phyloP scores from a whole-genome alignment of 2,113 vertebrate species.

The Brachyhypopomus gauderio region DNA sequence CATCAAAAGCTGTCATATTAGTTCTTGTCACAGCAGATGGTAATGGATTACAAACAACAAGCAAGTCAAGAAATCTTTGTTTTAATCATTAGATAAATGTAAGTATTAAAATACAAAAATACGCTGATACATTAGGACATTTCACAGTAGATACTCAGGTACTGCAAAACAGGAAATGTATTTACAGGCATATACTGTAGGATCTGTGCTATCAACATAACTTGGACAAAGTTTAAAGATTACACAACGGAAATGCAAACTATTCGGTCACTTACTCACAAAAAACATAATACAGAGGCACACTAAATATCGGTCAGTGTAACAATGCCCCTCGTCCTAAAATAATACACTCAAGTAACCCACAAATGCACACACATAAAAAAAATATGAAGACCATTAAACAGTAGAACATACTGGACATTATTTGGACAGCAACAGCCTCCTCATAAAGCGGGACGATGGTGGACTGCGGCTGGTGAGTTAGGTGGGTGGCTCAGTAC shows the following conservation, averaged over 20 bases:
- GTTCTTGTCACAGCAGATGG: not conserved
- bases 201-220: not conserved
- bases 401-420: slow-evolving; percentile 64
- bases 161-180: slow-evolving; percentile 61
- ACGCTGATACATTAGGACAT: slow-evolving; percentile 74
- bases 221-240: slow-evolving; percentile 7
- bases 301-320: not conserved
- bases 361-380: slow-evolving; percentile 36
- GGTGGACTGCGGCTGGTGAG: slow-evolving; percentile 55
- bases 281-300: slow-evolving; percentile 6
- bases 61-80: slow-evolving; percentile 20
- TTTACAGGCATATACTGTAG: too few relatives aligned
- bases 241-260: not conserved
- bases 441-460: slow-evolving; percentile 52
- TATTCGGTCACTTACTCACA: slow-evolving; percentile 18
- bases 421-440: slow-evolving; percentile 59
- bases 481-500: slow-evolving; percentile 59
- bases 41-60: not conserved
- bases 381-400: slow-evolving; percentile 57
- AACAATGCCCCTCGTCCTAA: slow-evolving; percentile 47
- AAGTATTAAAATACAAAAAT: slow-evolving; percentile 87
- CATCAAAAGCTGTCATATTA: not conserved
- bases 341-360: slow-evolving; percentile 49
- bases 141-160: slow-evolving; percentile 77
- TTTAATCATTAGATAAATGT: slow-evolving; percentile 68